Conservation (phyloP, 2,888 invertebrate species). For the Cephus spinipes region DNA sequence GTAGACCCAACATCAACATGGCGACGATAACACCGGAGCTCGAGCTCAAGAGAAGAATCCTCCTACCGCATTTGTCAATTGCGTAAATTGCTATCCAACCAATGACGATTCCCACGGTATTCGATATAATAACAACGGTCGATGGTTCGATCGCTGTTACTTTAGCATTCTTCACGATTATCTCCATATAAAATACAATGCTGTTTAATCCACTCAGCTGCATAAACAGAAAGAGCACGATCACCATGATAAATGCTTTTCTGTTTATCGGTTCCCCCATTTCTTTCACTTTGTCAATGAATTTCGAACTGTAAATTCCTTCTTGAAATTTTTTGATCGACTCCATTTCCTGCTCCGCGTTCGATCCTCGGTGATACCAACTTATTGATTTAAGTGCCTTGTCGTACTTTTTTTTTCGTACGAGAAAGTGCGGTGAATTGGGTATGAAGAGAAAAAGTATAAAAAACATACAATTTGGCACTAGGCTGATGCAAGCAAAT, state of each 20-base stretch:
- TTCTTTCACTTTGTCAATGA: constrained; percentile 30
- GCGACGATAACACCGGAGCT: constrained; percentile 32
- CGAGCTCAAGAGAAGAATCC: constrained; percentile 28
- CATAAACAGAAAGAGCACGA: constrained; percentile 46
- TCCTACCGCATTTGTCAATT: constrained; percentile 31
- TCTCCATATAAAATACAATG: constrained; percentile 34
- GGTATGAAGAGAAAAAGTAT: constrained; percentile 47
- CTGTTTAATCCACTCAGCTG: constrained; percentile 54
- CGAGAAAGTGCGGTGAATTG: constrained; percentile 52
- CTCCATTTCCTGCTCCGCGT: constrained; percentile 43
- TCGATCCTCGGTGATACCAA: constrained; percentile 50
- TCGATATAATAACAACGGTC: constrained; percentile 25
- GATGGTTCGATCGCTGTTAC: constrained; percentile 26
- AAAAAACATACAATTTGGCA: constrained; percentile 43
- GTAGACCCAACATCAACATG: constrained; percentile 39
- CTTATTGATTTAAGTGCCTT: constrained; percentile 44
- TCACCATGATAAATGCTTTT: constrained; percentile 43
- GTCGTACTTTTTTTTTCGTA: constrained; percentile 31
- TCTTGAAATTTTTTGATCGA: constrained; percentile 44
- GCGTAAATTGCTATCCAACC: constrained; percentile 22
- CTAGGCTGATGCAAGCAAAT: constrained; percentile 48
- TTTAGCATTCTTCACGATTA: constrained; percentile 27
- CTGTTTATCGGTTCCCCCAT: constrained; percentile 32
- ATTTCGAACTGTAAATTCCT: constrained; percentile 24
- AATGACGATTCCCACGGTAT: constrained; percentile 21